A percentile compares a stretch with the other conserved stretches of the same genome.
Conservation (phyloP, 2,888 invertebrate species). For the Pachycephus smyrnensis region DNA sequence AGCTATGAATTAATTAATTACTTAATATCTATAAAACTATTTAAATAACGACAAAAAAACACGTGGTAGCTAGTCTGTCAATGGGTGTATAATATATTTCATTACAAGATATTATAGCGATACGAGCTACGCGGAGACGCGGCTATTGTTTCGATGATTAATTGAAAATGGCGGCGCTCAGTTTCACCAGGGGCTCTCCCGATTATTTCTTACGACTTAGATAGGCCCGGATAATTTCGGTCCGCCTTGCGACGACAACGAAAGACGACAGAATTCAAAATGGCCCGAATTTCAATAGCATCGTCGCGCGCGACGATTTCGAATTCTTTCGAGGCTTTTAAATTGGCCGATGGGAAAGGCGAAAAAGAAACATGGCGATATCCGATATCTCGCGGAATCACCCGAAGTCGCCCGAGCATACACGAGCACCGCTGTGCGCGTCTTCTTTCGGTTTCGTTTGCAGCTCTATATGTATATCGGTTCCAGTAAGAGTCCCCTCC, state of each 20-base stretch:
- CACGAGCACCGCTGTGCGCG: neutral
- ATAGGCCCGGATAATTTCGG: neutral
- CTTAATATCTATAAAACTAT: conserved; percentile 62
- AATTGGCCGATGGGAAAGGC: neutral
- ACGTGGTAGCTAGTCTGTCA: conserved; percentile 65
- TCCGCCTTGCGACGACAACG: neutral
- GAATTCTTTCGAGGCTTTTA: neutral
- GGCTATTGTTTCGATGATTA: neutral
- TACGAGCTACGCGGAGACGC: neutral
- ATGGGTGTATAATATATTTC: conserved; percentile 65
- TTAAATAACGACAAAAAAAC: conserved; percentile 58
- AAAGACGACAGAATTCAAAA: neutral
- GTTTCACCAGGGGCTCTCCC: neutral
- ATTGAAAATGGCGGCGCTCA: neutral
- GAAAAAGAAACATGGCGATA: neutral
- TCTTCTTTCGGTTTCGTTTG: neutral
- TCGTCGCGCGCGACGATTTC: neutral
- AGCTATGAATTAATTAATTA: conserved; percentile 63
- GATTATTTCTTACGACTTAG: neutral
- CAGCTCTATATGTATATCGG: neutral
- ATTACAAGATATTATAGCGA: conserved; percentile 51
- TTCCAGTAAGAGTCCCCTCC: neutral
- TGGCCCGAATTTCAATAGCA: neutral
- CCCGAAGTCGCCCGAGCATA: neutral
- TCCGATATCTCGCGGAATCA: too few species aligned